Evolutionary conservation across 2,113 vertebrate species (phyloP).

Genomic region (Mus musculus): GRCm39 chr8:54795001-54795500

Average conservation of each 20-base stretch:
- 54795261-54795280: background rate
- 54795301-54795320: background rate
- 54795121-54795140: background rate
- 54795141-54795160: background rate
- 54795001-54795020: background rate
- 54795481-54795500: background rate
- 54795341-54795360: background rate
- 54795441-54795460: background rate
- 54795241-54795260: background rate
- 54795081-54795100: background rate
- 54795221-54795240: background rate
- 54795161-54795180: background rate
- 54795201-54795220: background rate
- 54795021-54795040: background rate
- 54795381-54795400: background rate
- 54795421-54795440: background rate
- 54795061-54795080: background rate
- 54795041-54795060: background rate
- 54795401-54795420: background rate
- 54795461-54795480: background rate
- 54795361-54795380: background rate
- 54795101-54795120: background rate
- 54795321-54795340: background rate
- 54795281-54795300: background rate
- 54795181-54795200: background rate